Base-by-base conservation (phyloP, 1,140 invertebrate species). In the Teleogryllus occipitalis region DNA sequence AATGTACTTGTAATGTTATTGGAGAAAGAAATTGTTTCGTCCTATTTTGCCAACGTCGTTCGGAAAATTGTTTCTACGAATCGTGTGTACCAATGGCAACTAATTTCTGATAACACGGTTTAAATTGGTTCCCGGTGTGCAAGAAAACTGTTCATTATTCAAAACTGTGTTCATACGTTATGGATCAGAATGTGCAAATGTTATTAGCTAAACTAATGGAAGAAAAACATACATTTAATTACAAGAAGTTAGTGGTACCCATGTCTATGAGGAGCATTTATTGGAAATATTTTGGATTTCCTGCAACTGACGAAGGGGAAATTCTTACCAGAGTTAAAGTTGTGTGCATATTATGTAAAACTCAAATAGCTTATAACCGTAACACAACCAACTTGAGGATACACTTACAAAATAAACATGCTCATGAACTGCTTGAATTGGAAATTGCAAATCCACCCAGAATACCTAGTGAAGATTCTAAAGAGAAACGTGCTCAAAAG, bases 201-300 rank as follows among this genome's bases (percentile, higher is more conserved):
- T 83, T 85, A 75, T 81, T 87, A 46, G 83, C 86, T 0, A 87
- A 86, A 84, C 83, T 87, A 81, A 84, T 87, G 82, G 87, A 87
- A 80, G 87, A 87, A 8, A 81, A 80, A 77, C 81, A 81, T 75
- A 80, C 78, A 8, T 85, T 86, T 75, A 85, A 85, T 0, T 89
- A 89, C 79, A 88, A 88, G 79, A 88, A 87, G 80, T 82, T 90
- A 7, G 88, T 90, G 10, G 89, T 90, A 10, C 89, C 89, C 7
- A 86, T 87, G 81, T 86, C 88, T 0, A 91, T 91, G 90, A 85
- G 90, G 79, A 90, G 89, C 82, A 89, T 90, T 74, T 91, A 91
- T 83, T 91, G 90, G 90, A 90, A 90, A 82, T 90, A 89, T 83
- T 91, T 90, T 84, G 90, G 90, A 18, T 91, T 91, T 85, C 90